phyloP scores from a whole-genome alignment of 2,113 vertebrate genomes.

The Gnathonemus echidnorhynchus region DNA sequence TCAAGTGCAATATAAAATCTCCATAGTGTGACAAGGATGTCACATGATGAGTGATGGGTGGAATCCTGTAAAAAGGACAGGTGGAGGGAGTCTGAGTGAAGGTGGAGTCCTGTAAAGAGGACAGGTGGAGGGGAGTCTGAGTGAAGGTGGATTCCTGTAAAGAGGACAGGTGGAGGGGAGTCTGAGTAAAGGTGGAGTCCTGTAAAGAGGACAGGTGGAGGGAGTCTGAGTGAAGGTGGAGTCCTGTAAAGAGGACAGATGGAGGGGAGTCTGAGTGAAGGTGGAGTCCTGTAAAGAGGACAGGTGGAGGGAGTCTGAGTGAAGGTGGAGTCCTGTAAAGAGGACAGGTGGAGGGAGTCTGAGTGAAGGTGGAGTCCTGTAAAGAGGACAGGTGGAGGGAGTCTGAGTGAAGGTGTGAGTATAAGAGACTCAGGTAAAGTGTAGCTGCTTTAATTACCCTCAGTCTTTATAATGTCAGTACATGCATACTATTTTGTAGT shows the following conservation, averaged over 20 bases:
- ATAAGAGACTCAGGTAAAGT: not conserved
- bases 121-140: not conserved
- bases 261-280: not conserved
- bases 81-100: not conserved
- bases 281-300: not conserved
- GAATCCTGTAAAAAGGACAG: not conserved
- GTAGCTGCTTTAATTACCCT: not conserved
- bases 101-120: not conserved
- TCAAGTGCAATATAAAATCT: not conserved
- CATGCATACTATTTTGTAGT: not conserved
- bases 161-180: not conserved
- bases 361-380: not conserved
- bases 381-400: not conserved
- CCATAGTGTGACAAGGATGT: not conserved
- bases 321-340: not conserved
- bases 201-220: not conserved
- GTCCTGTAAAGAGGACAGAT: not conserved
- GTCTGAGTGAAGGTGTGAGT: not conserved
- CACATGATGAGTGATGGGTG: not conserved
- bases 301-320: not conserved
- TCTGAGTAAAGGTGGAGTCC: not conserved
- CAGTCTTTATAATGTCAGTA: not conserved
- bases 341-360: not conserved
- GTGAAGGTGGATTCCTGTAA: not conserved
- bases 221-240: not conserved